phyloP scores from a whole-genome alignment of 1,140 invertebrate genomes.

The Lepidurus arcticus region DNA sequence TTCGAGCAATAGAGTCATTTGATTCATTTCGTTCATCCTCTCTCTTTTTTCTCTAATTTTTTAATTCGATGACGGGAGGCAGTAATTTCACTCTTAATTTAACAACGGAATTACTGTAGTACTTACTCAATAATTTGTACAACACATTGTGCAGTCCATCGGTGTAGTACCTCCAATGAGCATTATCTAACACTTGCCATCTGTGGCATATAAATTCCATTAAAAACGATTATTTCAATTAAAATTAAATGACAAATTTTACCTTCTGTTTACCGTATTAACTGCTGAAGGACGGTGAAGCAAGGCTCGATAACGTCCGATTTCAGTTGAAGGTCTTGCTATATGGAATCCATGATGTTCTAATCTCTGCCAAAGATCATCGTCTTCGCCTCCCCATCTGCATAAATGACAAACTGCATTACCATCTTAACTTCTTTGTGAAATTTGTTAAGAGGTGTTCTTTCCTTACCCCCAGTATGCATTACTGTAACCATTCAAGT shows the following conservation, averaged over 20 bases:
- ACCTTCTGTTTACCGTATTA: neutral
- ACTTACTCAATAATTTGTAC: neutral
- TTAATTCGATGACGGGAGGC: neutral
- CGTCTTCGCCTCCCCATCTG: neutral
- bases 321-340: neutral
- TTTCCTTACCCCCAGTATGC: constrained; percentile 1
- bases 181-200: constrained; percentile 1
- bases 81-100: neutral
- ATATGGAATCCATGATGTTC: neutral
- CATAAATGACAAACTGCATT: neutral
- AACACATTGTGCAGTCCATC: neutral
- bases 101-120: neutral
- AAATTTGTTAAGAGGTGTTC: neutral
- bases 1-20: neutral
- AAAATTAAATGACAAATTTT: neutral
- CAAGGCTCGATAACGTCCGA: neutral
- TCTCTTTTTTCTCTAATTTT: neutral
- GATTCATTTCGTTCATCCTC: neutral
- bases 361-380: neutral
- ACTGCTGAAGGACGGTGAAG: neutral
- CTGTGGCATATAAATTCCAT: neutral
- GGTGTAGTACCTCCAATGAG: neutral
- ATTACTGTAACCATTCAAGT: neutral
- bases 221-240: neutral
- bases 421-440: neutral